Conservation (phyloP, 2,797 vertebrate genomes). For the Gallirallus australis region DNA sequence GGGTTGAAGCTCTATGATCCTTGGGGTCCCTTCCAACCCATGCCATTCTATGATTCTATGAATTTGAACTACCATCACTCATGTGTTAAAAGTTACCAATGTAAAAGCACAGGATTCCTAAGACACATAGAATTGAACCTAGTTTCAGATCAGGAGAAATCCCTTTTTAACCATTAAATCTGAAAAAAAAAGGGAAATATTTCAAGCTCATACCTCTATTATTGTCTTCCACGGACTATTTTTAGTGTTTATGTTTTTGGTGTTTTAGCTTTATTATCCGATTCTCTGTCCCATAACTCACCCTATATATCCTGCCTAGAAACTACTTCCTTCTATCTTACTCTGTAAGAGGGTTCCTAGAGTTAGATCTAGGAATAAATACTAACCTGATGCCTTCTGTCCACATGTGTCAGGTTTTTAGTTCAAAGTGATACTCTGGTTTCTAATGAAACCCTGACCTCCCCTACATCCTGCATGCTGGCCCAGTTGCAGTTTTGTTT, state of each 20-base stretch:
- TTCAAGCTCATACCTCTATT: not conserved
- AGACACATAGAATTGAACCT: not conserved
- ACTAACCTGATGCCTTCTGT: not conserved
- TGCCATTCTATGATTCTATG: too few species aligned
- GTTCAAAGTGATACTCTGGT: not conserved
- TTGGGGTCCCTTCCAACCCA: too few species aligned
- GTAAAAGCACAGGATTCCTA: not conserved
- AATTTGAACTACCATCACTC: not conserved
- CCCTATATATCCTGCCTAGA: not conserved
- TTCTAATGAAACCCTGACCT: not conserved
- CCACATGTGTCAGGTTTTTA: not conserved
- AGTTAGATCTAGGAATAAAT: not conserved
- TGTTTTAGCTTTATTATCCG: not conserved
- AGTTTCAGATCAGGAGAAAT: not conserved
- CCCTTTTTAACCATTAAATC: not conserved
- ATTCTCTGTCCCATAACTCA: not conserved
- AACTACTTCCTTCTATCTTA: not conserved
- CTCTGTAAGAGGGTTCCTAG: not conserved
- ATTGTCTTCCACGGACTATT: not conserved
- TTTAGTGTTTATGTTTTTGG: not conserved
- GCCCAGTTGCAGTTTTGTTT: not conserved
- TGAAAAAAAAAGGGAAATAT: not conserved
- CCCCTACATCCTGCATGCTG: not conserved
- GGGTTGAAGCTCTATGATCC: too few species aligned
- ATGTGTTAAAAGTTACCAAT: not conserved